A percentile compares a stretch with the other conserved stretches of the same genome.
Conservation (phyloP, 2,888 invertebrate species). For the Sinentomon sp. region DNA sequence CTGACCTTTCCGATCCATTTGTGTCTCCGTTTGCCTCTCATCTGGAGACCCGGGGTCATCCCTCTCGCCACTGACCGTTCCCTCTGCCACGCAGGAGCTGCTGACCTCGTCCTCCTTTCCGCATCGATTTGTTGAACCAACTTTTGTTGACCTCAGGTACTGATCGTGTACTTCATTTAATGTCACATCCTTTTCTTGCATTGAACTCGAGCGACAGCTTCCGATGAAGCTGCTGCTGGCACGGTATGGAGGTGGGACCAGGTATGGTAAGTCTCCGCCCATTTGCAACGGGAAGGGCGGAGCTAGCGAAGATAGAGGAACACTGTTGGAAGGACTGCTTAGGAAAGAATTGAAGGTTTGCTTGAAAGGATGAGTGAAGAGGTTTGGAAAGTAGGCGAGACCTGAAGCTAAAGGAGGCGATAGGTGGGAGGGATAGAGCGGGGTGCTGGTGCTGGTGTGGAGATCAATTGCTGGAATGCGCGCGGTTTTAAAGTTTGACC, state of each 20-base stretch:
- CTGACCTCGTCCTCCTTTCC: constrained; percentile 50
- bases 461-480: constrained; percentile 7
- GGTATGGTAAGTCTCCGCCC: too few relatives aligned
- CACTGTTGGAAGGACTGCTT: constrained; percentile 7
- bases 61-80: neutral
- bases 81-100: constrained; percentile 36
- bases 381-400: constrained; percentile 22
- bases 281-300: too few relatives aligned
- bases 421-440: constrained; percentile 18
- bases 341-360: too few relatives aligned
- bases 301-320: constrained; percentile 14
- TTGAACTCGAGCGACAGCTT: too few relatives aligned
- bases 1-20: too few relatives aligned
- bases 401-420: constrained; percentile 23
- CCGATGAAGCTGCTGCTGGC: constrained; percentile 18
- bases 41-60: too few relatives aligned
- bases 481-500: constrained; percentile 21
- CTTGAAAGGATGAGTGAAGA: constrained; percentile 18
- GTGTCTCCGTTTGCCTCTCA: too few relatives aligned
- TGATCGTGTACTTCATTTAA: too few relatives aligned
- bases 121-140: too few relatives aligned
- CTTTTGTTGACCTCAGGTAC: too few relatives aligned
- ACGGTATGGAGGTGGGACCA: constrained; percentile 6
- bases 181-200: too few relatives aligned
- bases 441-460: constrained; percentile 16